These are phyloP conservation scores for Agrilus planipennis DNA, from an alignment of 1,140 invertebrate genomes.

Conservation along the genomic window DNA sequence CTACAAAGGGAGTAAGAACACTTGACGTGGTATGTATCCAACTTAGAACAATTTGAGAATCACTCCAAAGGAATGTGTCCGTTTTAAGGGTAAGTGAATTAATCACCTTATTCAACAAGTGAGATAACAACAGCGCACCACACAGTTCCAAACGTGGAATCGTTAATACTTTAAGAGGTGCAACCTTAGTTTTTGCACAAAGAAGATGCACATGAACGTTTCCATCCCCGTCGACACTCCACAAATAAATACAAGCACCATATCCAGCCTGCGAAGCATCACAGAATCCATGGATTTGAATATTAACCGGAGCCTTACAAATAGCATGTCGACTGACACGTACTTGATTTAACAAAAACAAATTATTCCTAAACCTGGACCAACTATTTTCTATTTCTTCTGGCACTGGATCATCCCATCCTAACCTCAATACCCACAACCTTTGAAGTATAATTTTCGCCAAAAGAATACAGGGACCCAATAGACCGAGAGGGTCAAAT, in stretches of 20 bases:
- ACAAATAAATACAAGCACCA: constrained; percentile 20
- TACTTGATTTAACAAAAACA: constrained; percentile 17
- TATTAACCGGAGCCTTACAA: constrained; percentile 2
- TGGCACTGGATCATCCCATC: constrained; percentile 18
- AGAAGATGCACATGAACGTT: constrained; percentile 7
- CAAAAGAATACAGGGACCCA: constrained; percentile 10
- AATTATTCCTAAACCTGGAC: constrained; percentile 14
- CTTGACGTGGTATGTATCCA: constrained; percentile 31
- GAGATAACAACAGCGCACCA: constrained; percentile 21
- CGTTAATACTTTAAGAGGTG: constrained; percentile 18
- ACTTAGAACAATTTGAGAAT: constrained; percentile 32
- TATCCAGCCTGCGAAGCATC: constrained; percentile 24
- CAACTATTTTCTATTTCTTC: constrained; percentile 15
- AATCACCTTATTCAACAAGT: constrained; percentile 16
- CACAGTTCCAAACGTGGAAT: constrained; percentile 22
- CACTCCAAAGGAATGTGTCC: constrained; percentile 29
- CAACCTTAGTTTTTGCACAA: constrained; percentile 18
- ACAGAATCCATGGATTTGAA: constrained; percentile 26
- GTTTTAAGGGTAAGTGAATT: constrained; percentile 15
- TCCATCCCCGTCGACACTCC: constrained; percentile 15
- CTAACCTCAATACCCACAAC: constrained; percentile 16
- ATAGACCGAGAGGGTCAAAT: constrained; percentile 4
- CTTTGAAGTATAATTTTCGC: constrained; percentile 19
- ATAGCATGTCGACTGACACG: constrained; percentile 18
- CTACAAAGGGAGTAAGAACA: constrained; percentile 28